phyloP scores from a whole-genome alignment of 1,140 invertebrate species.

The Patella vulgata region DNA sequence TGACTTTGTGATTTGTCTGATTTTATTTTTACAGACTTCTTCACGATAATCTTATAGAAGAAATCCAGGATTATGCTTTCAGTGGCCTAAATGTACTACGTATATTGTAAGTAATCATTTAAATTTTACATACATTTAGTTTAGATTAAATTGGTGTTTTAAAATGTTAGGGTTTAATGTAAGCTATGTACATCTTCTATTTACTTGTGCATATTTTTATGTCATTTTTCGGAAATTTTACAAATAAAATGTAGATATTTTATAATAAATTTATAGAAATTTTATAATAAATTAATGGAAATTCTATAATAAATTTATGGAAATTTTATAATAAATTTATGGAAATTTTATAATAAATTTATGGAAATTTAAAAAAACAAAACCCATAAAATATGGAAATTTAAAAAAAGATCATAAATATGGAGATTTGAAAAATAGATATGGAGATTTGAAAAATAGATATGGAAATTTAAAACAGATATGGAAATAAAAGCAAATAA shows the following conservation, averaged over 20 bases:
- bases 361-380: constrained; percentile 4
- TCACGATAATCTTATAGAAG: constrained; percentile 39
- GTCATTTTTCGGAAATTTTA: background rate
- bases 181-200: background rate
- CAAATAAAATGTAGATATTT: background rate
- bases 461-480: too few relatives aligned
- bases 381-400: too few relatives aligned
- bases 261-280: background rate
- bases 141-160: background rate
- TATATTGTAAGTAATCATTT: constrained; percentile 41
- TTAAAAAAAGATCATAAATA: too few relatives aligned
- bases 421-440: too few relatives aligned
- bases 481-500: too few relatives aligned
- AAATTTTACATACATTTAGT: background rate
- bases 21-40: constrained; percentile 37
- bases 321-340: constrained; percentile 4
- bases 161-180: background rate
- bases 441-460: too few relatives aligned
- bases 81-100: constrained; percentile 38
- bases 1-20: too few relatives aligned
- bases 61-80: constrained; percentile 43
- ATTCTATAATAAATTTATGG: background rate
- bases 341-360: background rate
- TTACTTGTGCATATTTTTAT: background rate
- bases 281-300: constrained; percentile 7